Conservation (phyloP, 1,140 invertebrate species). For the Adoxophyes honmai region DNA sequence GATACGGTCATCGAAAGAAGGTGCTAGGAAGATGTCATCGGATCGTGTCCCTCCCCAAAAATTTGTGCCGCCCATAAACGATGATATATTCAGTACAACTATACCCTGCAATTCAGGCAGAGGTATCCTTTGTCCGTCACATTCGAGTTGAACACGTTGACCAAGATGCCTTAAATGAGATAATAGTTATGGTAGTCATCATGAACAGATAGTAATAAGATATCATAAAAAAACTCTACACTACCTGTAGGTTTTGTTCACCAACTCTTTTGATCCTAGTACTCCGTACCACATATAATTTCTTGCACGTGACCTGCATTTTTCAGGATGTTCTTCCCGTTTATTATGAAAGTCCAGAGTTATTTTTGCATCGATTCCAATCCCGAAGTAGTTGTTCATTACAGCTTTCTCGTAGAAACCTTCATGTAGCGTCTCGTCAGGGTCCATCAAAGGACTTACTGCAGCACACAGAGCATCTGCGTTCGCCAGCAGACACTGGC, state of each 20-base stretch:
- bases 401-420: slow-evolving; percentile 96
- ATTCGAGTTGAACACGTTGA: slow-evolving; percentile 94
- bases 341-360: slow-evolving; percentile 98
- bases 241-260: slow-evolving; percentile 93
- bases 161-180: slow-evolving; percentile 86
- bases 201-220: too few relatives aligned
- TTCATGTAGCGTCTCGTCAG: slow-evolving; percentile 92
- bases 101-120: slow-evolving; percentile 96
- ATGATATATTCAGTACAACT: slow-evolving; percentile 97
- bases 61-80: slow-evolving; percentile 99
- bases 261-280: slow-evolving; percentile 93
- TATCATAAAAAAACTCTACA: not conserved
- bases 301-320: slow-evolving; percentile 94
- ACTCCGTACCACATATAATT: slow-evolving; percentile 99
- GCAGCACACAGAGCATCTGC: slow-evolving; percentile 97
- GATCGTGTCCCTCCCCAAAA: slow-evolving; percentile 97
- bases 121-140: slow-evolving; percentile 94
- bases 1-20: slow-evolving; percentile 95
- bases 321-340: slow-evolving; percentile 98
- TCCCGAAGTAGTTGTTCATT: slow-evolving; percentile 99
- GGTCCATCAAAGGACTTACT: slow-evolving; percentile 94
- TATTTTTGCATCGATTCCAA: slow-evolving; percentile 99
- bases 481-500: slow-evolving; percentile 91
- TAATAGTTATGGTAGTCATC: not conserved
- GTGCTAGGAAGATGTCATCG: slow-evolving; percentile 91